Base-by-base conservation (phyloP, 2,888 invertebrate genomes). In the Ectemnius continuus region DNA sequence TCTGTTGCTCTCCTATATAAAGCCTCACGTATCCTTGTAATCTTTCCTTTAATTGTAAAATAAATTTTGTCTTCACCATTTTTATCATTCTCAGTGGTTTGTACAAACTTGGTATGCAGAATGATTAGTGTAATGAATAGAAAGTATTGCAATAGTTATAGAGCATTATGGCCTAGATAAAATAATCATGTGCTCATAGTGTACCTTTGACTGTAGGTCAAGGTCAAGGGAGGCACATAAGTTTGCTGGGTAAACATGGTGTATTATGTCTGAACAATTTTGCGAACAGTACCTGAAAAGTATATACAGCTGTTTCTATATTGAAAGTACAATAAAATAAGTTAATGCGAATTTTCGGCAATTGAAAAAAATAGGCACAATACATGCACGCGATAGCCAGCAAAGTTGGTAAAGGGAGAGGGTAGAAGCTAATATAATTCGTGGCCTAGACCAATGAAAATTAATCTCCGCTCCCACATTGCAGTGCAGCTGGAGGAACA, bases 401-500 rank as follows among this genome's bases (percentile, higher is more conserved):
- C 83, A 83, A 83, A 76, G 72, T 66, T 76, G 78, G 81, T 78
- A 87, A 85, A 89, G 90, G 88, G 91, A 90, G 81, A 91, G 90
- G 88, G 90, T 91, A 90, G 90, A 90, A 90, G 91, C 89, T 86
- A 87, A 83, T 86, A 84, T 84, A 85, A 83, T 73, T 83, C 86
- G 73, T 89, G 87, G 85, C 83, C 85, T 70, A 85, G 88, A 78
- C 88, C 84, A 90, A 89, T 89, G 88, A 90, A 88, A 86, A 88
- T 89, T 89, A 90, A 89, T 88, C 89, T 85, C 89, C 88, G 88
- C 84, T 88, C 84, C 84, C 78, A 82, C 85, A 86, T 90, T 91
- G 87, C 90, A 91, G 91, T 90, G 88, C 91, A 90, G 88, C 90
- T 91, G 86, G 94, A 94, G 90, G 95, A 96, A 89, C 95, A 95